phyloP scores from a whole-genome alignment of 1,140 invertebrate genomes.

The Stegodyphus dumicola region DNA sequence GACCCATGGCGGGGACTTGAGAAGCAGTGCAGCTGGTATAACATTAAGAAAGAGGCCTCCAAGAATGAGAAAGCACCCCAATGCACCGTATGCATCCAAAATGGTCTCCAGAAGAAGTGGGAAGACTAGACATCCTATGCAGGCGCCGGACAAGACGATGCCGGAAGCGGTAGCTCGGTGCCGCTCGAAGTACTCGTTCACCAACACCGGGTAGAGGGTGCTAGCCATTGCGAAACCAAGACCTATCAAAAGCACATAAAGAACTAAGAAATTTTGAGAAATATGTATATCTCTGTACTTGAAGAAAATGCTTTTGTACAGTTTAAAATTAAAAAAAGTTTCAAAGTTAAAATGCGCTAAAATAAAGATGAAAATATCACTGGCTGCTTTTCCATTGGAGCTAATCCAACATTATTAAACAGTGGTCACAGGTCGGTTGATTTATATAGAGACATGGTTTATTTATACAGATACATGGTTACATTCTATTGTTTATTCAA shows the following conservation, averaged over 20 bases:
- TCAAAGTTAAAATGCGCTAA: background rate
- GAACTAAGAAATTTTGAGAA: too few relatives aligned
- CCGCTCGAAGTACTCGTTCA: conserved; percentile 48
- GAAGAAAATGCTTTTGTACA: too few relatives aligned
- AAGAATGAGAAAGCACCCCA: conserved; percentile 75
- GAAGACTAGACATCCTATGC: conserved; percentile 66
- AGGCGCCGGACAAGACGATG: conserved; percentile 67
- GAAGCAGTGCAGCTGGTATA: conserved; percentile 81
- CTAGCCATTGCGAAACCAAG: conserved; percentile 29
- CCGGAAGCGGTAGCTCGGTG: conserved; percentile 35
- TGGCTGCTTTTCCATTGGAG: too few relatives aligned
- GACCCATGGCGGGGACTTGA: conserved; percentile 72
- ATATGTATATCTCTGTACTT: too few relatives aligned
- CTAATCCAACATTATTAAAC: too few relatives aligned
- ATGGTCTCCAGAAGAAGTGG: conserved; percentile 66
- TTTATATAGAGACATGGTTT: too few relatives aligned
- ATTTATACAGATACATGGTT: too few relatives aligned
- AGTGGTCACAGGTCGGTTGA: too few relatives aligned
- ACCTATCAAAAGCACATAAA: conserved; percentile 1
- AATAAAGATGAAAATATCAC: too few relatives aligned
- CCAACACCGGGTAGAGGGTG: conserved; percentile 60
- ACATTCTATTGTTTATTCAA: too few relatives aligned
- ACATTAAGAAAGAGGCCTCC: conserved; percentile 85
- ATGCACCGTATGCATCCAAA: conserved; percentile 57
- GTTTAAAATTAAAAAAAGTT: too few relatives aligned